These are phyloP conservation scores for Hemistola chrysoprasaria DNA, from an alignment of 2,888 invertebrate genomes.

Conservation along the genomic window DNA sequence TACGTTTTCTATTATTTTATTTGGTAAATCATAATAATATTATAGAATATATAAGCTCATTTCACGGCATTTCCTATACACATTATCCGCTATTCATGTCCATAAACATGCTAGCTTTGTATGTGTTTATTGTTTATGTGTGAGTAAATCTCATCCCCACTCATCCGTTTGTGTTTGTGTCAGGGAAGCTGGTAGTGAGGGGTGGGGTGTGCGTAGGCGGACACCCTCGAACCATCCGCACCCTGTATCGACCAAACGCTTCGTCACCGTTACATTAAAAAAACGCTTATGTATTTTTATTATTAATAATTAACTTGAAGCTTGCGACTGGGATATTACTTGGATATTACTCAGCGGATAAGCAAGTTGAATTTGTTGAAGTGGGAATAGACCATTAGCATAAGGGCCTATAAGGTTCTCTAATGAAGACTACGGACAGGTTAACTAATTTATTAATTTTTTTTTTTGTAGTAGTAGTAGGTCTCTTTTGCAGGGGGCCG, in stretches of 20 bases:
- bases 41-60: no score
- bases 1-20: no score
- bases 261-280: constrained; percentile 43
- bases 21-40: no score
- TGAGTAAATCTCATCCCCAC: constrained; percentile 52
- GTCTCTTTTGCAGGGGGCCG: no score
- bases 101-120: constrained; percentile 3
- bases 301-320: neutral
- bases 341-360: no score
- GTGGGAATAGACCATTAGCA: no score
- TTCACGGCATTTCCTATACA: constrained; percentile 12
- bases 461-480: no score
- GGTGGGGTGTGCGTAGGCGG: constrained; percentile 45
- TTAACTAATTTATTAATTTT: no score
- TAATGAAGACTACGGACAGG: no score
- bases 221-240: constrained; percentile 42
- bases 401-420: no score
- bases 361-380: no score
- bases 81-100: neutral
- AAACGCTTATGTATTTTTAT: constrained; percentile 19
- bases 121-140: constrained; percentile 29
- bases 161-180: constrained; percentile 62
- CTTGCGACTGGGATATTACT: no score
- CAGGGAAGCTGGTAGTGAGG: constrained; percentile 60
- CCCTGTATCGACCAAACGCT: constrained; percentile 54